A percentile compares a stretch with the other conserved stretches of the same genome.
phyloP scores from a whole-genome alignment of 2,113 vertebrate species.

The Garra rufa region DNA sequence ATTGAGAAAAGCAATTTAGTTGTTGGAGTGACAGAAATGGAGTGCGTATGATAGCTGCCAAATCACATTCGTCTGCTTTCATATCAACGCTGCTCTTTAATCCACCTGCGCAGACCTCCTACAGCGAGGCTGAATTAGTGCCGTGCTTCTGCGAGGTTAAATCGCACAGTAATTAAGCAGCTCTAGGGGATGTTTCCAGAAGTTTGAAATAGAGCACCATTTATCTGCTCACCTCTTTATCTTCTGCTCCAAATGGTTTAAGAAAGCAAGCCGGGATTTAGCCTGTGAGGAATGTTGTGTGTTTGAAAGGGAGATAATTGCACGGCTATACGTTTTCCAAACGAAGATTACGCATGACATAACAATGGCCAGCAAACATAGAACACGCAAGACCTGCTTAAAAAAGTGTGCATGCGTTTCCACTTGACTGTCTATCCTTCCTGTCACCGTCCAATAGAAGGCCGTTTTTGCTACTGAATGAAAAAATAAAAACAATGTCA shows the following conservation, averaged over 20 bases:
- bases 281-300: conserved; percentile 4
- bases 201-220: conserved; percentile 16
- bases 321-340: background rate
- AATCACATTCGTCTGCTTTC: background rate
- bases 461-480: too few species aligned
- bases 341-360: conserved; percentile 4
- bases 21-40: background rate
- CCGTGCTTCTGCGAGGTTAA: background rate
- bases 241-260: conserved; percentile 22
- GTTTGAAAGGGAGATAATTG: conserved; percentile 15
- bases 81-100: background rate
- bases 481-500: too few species aligned
- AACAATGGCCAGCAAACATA: conserved; percentile 1
- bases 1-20: background rate
- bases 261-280: background rate
- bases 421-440: background rate
- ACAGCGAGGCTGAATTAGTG: background rate
- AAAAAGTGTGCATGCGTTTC: background rate
- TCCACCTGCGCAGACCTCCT: conserved; percentile 6
- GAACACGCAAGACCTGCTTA: background rate
- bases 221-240: conserved; percentile 38
- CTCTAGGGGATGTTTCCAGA: background rate
- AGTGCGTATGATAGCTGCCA: background rate
- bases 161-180: conserved; percentile 1
- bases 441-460: background rate